Evolutionary conservation across 2,797 vertebrate species (phyloP).

Genomic region (Gallinago solitaria): DNA sequence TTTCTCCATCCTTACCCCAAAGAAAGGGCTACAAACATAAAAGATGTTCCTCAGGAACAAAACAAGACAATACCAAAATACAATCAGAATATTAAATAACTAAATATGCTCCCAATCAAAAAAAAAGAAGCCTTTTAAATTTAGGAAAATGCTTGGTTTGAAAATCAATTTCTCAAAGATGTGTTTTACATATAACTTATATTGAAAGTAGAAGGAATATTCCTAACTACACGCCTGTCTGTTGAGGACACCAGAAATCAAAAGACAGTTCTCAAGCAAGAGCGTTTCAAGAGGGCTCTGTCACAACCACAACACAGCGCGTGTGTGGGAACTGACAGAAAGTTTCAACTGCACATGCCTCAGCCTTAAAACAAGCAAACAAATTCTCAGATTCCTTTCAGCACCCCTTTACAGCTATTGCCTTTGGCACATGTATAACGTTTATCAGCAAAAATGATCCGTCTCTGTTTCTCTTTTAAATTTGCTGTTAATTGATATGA

Average conservation of each 20-base stretch:
- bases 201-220: background rate
- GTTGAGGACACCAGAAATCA: background rate
- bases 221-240: background rate
- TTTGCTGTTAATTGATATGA: background rate
- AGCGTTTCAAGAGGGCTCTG: background rate
- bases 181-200: background rate
- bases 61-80: background rate
- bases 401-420: background rate
- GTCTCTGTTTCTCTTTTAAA: background rate
- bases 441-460: conserved; percentile 8
- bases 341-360: background rate
- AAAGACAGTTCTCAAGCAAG: background rate
- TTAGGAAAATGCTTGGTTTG: background rate
- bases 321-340: background rate
- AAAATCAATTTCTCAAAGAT: background rate
- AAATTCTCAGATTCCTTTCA: background rate
- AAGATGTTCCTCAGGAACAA: background rate
- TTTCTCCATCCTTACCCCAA: background rate
- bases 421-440: background rate
- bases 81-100: background rate
- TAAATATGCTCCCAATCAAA: background rate
- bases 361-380: conserved; percentile 1
- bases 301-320: background rate
- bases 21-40: background rate
- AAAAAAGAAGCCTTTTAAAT: background rate